Base-by-base conservation (phyloP, 2,888 invertebrate genomes). In the Lacanobia oleracea region DNA sequence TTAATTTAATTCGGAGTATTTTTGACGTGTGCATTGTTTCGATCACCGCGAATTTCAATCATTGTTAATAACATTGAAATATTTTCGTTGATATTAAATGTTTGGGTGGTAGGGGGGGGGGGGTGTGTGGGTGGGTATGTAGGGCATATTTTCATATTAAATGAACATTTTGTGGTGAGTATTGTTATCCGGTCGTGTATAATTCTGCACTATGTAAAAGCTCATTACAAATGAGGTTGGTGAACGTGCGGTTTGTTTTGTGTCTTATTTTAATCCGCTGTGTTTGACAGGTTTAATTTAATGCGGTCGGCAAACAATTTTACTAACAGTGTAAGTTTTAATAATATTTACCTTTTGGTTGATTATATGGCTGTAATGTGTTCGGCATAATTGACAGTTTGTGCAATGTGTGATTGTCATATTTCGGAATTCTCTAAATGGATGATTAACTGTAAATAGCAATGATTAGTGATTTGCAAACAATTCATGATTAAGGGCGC, bases 201-300 rank as follows among this genome's bases (percentile, higher is more conserved):
- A 89, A 89, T 88, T 82, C 81, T 73, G 83, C 80, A 83, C 77
- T 76, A 81, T 84, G 87, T 85, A 86, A 89, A 89, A 90, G 89
- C 89, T 91, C 88, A 91, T 92, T 92, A 91, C 89, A 89, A 88
- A 90, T 91, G 86, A 85, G 86, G 84, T 89, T 85, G 89, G 88
- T 88, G 81, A 82, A 84, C 72, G 70, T 88, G 90, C 75, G 89
- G 89, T 89, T 70, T 71, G 74, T 83, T 75, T 82, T 89, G 73
- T 86, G 86, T 91, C 88, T 90, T 91, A 86, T 78, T 87, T 88
- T 87, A 90, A 89, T 88, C 80, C 84, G 27, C 70, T 88, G 90
- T 85, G 72, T 90, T 89, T 90, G 89, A 89, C 89, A 88, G 86
- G 79, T 87, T 87, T 79, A 85, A 88, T 89, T 89, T 84, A 84